phyloP scores from a whole-genome alignment of 2,113 vertebrate genomes.

The Anolis carolinensis region DNA sequence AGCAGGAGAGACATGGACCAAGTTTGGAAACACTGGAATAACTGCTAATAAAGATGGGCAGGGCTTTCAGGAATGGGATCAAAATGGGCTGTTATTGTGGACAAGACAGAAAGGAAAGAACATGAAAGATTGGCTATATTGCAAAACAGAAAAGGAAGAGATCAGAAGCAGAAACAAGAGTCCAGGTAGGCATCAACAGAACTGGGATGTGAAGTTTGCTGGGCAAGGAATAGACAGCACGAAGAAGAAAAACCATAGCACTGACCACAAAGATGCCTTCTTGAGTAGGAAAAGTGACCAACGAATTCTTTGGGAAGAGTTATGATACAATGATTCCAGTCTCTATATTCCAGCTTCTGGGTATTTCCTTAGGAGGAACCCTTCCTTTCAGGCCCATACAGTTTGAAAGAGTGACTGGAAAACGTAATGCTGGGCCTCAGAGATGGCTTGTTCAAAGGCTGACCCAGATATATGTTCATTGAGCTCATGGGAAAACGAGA shows the following conservation, averaged over 20 bases:
- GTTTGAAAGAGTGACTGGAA: too few species aligned
- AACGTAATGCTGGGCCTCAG: neutral
- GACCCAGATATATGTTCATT: neutral
- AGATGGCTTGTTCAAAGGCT: neutral
- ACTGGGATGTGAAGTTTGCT: neutral
- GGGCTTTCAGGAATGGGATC: too few species aligned
- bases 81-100: too few species aligned
- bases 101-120: too few species aligned
- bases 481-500: slow-evolving; percentile 50
- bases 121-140: neutral
- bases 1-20: too few species aligned
- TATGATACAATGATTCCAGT: neutral
- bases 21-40: too few species aligned
- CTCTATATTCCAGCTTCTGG: neutral
- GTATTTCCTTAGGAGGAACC: neutral
- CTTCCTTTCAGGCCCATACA: neutral
- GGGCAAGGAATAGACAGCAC: neutral
- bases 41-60: too few species aligned
- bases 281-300: too few species aligned
- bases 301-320: neutral
- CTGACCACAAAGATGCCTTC: neutral
- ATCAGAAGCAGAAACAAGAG: neutral
- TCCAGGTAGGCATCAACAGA: neutral
- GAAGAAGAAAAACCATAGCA: neutral
- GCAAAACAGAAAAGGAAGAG: neutral